phyloP scores from a whole-genome alignment of 1,140 invertebrate species.

The Macrobrachium nipponense region DNA sequence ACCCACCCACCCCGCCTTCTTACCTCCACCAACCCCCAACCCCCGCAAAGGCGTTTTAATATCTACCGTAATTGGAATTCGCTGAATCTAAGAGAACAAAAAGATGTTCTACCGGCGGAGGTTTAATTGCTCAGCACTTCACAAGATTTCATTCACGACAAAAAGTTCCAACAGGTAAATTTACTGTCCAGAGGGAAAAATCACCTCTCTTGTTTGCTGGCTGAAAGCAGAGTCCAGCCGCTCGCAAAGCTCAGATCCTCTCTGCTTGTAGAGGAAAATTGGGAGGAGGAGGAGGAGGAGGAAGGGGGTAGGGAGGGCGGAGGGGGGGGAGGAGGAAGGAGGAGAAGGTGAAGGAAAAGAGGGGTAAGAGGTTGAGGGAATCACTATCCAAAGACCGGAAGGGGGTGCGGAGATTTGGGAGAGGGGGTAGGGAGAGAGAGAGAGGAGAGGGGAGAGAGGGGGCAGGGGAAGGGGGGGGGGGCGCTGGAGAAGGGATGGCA shows the following conservation, averaged over 20 bases:
- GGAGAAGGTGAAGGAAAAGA: not conserved
- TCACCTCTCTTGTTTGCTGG: conserved; percentile 43
- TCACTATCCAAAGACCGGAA: not conserved
- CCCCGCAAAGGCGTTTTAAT: conserved; percentile 11
- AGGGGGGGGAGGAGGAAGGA: not conserved
- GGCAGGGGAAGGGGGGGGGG: not conserved
- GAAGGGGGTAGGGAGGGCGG: not conserved
- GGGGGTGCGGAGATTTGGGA: not conserved
- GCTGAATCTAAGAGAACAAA: conserved; percentile 45
- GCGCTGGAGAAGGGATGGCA: not conserved
- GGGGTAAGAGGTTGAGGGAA: not conserved
- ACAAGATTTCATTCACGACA: conserved; percentile 37
- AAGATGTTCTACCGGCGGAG: conserved; percentile 25
- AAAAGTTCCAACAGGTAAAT: conserved; percentile 47
- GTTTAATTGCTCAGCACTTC: conserved; percentile 51
- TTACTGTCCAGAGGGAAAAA: conserved; percentile 50
- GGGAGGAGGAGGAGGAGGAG: not conserved
- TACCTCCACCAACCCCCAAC: not conserved
- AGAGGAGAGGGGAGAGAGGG: not conserved
- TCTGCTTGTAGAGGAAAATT: not conserved
- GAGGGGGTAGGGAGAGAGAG: not conserved
- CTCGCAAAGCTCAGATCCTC: not conserved
- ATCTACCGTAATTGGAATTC: conserved; percentile 52
- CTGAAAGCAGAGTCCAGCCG: conserved; percentile 33
- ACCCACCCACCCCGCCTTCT: no score